Evolutionary conservation across 1,140 invertebrate species (phyloP).

Genomic region (Cydia pomonella): DNA sequence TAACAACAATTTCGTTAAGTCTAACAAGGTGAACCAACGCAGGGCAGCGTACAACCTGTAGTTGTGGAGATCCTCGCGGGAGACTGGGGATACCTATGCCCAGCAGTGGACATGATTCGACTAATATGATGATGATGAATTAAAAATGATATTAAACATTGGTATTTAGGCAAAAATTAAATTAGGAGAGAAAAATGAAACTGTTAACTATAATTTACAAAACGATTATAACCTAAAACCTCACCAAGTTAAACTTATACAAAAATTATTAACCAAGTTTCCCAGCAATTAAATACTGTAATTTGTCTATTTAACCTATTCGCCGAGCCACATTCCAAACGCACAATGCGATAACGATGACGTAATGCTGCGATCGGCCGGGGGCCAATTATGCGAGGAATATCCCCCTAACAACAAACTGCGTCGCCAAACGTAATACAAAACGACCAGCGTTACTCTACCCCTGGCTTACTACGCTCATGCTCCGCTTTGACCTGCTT

Average conservation of each 20-base stretch:
- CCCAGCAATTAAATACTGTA: neutral
- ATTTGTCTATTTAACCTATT: constrained; percentile 18
- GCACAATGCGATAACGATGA: constrained; percentile 50
- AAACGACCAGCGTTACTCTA: neutral
- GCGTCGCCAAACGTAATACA: constrained; percentile 41
- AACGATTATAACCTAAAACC: neutral
- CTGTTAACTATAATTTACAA: neutral
- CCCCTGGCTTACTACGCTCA: neutral
- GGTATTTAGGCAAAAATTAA: neutral
- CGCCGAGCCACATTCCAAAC: constrained; percentile 51
- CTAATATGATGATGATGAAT: too few species aligned
- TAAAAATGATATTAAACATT: too few species aligned
- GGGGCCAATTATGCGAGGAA: constrained; percentile 56
- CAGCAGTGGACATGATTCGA: too few species aligned
- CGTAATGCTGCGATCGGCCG: constrained; percentile 56
- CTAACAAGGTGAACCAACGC: too few species aligned
- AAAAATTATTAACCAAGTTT: neutral
- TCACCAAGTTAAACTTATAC: too few species aligned
- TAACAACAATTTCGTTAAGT: too few species aligned
- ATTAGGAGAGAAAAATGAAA: neutral
- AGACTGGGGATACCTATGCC: too few species aligned
- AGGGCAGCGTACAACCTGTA: too few species aligned
- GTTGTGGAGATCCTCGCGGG: too few species aligned
- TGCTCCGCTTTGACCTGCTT: neutral
- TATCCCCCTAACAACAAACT: constrained; percentile 62